Base-by-base conservation (phyloP, 2,797 vertebrate genomes). In the Cottoperca gobio region DNA sequence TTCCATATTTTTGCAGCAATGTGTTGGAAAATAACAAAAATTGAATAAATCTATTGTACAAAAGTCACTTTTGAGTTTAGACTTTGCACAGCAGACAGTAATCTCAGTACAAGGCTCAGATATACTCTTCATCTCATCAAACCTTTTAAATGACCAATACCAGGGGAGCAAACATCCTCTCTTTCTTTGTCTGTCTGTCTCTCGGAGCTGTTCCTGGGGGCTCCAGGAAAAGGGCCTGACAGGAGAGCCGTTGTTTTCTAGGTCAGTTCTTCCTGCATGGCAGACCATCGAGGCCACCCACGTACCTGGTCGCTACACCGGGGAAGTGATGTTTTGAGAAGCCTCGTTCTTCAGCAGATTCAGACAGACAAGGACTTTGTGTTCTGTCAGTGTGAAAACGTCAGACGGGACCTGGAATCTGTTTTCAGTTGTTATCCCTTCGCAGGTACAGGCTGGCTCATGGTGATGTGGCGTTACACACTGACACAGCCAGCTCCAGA, bases 281-380 rank as follows among this genome's bases (percentile, higher is more conserved):
- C 86, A 78, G 74, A 86, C 75, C 83, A 81, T 89, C 78, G 76
- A 86, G 88, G 87, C 85, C 89, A 87, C 82, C 86, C 83, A 86
- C 75, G 54, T 82, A 88, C 79, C 78, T 76, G 72, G 71, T 73
- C 55, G 71, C 76, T 53, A 76, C 83, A 55, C 83, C 21, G 39
- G 78, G 81, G 87, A 89, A 67, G 62, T 65, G 55, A 69, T 72
- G 88, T 81, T 87, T 86, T 73, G 67, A 81, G 85, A 81, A 48
- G 81, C 52, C 69, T 77, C 70, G 73, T 76, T 91, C 81, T 85
- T 60, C 74, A 40, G 75, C 83, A 85, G 76, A 86, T 84, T 83
- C 83, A 85, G 79, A 88, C 78, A 84, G 84, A 86, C 84, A 83
- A 80, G 87, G 80, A 89, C 88, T 79, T 78, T 78, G 82, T 89